Evolutionary conservation across 1,140 invertebrate species (phyloP).

Genomic region (Nebria ingens): DNA sequence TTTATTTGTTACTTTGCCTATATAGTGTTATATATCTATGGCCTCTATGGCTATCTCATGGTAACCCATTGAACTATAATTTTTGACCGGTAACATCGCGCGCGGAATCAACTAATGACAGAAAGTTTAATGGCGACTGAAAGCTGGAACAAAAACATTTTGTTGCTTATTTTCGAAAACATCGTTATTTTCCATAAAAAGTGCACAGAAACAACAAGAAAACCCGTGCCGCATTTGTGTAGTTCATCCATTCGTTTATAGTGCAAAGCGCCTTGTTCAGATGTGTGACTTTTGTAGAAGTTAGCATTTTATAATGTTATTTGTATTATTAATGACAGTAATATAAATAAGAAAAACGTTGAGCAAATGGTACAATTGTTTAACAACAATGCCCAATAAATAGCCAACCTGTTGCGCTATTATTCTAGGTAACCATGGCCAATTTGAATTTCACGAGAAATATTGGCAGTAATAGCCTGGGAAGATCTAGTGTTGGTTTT

Average conservation of each 20-base stretch:
- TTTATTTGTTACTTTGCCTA: too few relatives aligned
- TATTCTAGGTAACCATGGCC: constrained; percentile 35
- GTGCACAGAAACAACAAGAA: background rate
- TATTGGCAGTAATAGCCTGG: constrained; percentile 43
- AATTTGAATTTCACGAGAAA: constrained; percentile 42
- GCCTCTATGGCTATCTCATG: too few relatives aligned
- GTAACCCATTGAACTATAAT: too few relatives aligned
- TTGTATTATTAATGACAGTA: constrained; percentile 30
- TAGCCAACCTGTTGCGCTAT: constrained; percentile 4
- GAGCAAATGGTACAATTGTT: constrained; percentile 7
- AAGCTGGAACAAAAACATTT: constrained; percentile 8
- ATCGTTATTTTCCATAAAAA: background rate
- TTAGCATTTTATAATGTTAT: constrained; percentile 21
- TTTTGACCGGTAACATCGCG: background rate
- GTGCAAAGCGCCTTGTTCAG: background rate
- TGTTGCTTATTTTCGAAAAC: constrained; percentile 7
- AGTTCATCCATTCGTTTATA: background rate
- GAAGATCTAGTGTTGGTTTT: constrained; percentile 48
- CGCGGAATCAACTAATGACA: background rate
- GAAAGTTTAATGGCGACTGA: constrained; percentile 6
- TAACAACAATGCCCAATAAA: too few relatives aligned
- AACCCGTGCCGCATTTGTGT: background rate
- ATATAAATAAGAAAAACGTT: constrained; percentile 15
- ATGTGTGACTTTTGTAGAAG: background rate
- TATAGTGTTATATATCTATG: too few relatives aligned